phyloP scores from a whole-genome alignment of 2,113 vertebrate species.

The Melanotaenia duboulayi region DNA sequence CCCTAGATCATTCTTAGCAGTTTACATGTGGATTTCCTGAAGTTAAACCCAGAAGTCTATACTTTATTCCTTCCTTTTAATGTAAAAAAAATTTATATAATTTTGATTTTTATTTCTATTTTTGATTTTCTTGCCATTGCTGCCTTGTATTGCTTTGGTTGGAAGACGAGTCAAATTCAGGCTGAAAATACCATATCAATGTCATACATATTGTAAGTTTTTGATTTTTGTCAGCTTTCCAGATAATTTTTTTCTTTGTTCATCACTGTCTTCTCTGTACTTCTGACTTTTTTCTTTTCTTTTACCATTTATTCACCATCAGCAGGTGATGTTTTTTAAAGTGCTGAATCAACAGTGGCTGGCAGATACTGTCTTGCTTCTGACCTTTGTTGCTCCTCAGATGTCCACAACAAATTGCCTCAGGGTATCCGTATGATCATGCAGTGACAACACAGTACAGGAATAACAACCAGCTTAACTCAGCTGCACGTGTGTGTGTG shows the following conservation, averaged over 20 bases:
- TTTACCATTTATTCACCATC: conserved; percentile 8
- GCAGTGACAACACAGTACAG: conserved; percentile 48
- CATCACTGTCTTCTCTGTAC: neutral
- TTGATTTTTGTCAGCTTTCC: neutral
- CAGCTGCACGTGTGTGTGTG: neutral
- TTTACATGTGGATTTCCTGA: no score
- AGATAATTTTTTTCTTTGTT: neutral
- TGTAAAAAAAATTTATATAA: no score
- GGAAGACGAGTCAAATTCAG: no score
- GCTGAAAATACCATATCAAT: no score
- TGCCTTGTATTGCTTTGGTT: no score
- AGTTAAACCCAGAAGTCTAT: no score
- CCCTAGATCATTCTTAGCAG: no score
- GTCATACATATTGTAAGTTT: no score
- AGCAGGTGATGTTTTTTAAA: conserved; percentile 55
- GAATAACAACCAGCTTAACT: conserved; percentile 51
- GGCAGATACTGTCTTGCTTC: conserved; percentile 57
- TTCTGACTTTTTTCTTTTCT: neutral
- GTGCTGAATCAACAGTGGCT: conserved; percentile 61
- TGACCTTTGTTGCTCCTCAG: conserved; percentile 70
- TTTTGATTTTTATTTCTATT: no score
- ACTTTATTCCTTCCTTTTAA: no score
- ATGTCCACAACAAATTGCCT: conserved; percentile 72
- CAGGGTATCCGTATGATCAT: conserved; percentile 62
- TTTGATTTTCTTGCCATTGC: no score